These are phyloP conservation scores for Alexandromys fortis DNA, from an alignment of 2,113 vertebrate genomes.

Conservation along the genomic window DNA sequence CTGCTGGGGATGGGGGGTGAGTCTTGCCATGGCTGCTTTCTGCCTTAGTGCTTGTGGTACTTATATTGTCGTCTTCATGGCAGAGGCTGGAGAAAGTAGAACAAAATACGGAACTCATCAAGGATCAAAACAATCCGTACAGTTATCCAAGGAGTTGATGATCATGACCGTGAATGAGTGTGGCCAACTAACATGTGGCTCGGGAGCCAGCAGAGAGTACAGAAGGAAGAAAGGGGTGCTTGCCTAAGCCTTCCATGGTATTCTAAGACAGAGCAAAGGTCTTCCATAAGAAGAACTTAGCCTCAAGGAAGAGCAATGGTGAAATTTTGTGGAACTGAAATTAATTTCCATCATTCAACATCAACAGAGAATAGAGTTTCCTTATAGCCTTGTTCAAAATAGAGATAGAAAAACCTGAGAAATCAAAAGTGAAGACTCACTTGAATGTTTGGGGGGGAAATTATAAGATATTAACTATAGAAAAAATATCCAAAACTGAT, in stretches of 20 bases:
- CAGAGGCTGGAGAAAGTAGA: background rate
- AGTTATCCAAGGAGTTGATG: background rate
- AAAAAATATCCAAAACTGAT: background rate
- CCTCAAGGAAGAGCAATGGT: background rate
- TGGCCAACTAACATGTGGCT: background rate
- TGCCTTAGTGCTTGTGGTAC: background rate
- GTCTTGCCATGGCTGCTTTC: background rate
- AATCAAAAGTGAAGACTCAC: background rate
- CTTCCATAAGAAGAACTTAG: background rate
- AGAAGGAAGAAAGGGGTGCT: background rate
- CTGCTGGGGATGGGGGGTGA: too few species aligned
- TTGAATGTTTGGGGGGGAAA: background rate
- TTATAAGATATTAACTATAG: background rate
- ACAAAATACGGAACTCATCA: background rate
- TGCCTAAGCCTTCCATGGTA: background rate
- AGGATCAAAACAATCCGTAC: background rate
- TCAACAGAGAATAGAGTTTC: background rate
- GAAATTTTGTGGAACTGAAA: background rate
- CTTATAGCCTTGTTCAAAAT: background rate
- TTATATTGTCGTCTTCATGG: background rate
- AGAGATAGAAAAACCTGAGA: background rate
- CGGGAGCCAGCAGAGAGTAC: background rate
- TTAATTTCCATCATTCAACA: background rate
- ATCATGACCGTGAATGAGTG: background rate
- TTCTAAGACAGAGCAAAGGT: background rate